These are phyloP conservation scores for Bombus pyrosoma DNA, from an alignment of 1,140 invertebrate species.

Conservation along the genomic window DNA sequence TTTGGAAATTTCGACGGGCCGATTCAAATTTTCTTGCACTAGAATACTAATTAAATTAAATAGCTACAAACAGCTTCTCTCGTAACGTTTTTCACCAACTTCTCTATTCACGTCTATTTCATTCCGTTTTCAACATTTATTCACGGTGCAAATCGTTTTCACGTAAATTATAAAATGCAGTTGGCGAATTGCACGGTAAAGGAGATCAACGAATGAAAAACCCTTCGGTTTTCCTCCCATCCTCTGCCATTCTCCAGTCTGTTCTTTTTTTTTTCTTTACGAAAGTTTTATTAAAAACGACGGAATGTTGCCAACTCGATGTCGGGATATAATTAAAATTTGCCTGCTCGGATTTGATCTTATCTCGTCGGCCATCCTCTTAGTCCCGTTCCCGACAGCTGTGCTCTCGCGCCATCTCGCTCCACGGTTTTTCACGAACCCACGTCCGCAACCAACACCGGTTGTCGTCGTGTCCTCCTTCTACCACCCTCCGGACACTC, in stretches of 20 bases:
- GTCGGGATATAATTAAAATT: slow-evolving; percentile 68
- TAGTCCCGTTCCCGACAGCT: slow-evolving; percentile 46
- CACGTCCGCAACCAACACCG: slow-evolving; percentile 41
- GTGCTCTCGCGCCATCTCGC: slow-evolving; percentile 38
- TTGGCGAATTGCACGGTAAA: neutral
- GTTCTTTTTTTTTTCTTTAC: neutral
- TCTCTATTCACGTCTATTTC: neutral
- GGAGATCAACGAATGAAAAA: neutral
- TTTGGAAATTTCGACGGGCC: neutral
- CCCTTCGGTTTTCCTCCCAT: neutral
- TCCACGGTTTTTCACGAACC: slow-evolving; percentile 44
- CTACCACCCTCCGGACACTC: slow-evolving; percentile 30
- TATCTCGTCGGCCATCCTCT: slow-evolving; percentile 20
- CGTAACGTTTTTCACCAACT: neutral
- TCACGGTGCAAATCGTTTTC: neutral
- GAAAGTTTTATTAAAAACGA: slow-evolving; percentile 63
- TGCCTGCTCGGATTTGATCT: slow-evolving; percentile 58
- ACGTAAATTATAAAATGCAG: slow-evolving; percentile 8
- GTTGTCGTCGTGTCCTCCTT: slow-evolving; percentile 13
- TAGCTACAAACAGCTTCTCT: neutral
- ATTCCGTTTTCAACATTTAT: neutral
- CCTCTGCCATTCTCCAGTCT: no score
- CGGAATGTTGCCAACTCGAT: slow-evolving; percentile 65
- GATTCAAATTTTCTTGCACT: neutral
- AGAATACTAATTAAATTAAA: neutral